Evolutionary conservation across 2,888 invertebrate species (phyloP).

Genomic region (Melanophora roralis): DNA sequence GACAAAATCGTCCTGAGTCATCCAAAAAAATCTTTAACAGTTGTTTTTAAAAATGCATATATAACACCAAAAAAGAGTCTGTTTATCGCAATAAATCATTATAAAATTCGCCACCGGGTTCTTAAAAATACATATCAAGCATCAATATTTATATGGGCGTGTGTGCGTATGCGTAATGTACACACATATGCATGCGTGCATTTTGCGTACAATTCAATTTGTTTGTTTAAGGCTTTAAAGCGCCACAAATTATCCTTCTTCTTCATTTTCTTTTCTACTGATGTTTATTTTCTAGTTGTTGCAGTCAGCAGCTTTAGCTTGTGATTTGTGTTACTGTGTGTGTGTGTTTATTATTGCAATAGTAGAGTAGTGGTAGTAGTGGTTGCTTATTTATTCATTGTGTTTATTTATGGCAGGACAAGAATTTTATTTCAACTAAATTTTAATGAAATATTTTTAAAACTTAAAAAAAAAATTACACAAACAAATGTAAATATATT

Average conservation of each 20-base stretch:
- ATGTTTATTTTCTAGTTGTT: slow-evolving; percentile 40
- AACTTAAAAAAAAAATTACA: slow-evolving; percentile 23
- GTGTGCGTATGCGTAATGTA: not conserved
- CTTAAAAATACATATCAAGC: too few species aligned
- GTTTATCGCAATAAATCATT: too few species aligned
- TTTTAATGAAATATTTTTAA: slow-evolving; percentile 60
- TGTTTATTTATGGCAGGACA: slow-evolving; percentile 53
- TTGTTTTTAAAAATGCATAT: too few species aligned
- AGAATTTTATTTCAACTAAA: slow-evolving; percentile 59
- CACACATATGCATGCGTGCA: slow-evolving; percentile 49
- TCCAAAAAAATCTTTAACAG: too few species aligned
- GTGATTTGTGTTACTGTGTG: not conserved
- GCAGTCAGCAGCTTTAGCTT: slow-evolving; percentile 31
- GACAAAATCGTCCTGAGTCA: too few species aligned
- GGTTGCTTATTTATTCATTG: slow-evolving; percentile 44
- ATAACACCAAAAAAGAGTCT: too few species aligned
- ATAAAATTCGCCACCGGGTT: too few species aligned
- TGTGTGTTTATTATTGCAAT: slow-evolving; percentile 45
- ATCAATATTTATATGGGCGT: too few species aligned
- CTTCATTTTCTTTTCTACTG: slow-evolving; percentile 57
- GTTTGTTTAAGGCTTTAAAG: slow-evolving; percentile 63
- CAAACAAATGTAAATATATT: slow-evolving; percentile 29
- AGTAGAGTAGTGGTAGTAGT: slow-evolving; percentile 38
- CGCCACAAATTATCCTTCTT: slow-evolving; percentile 64
- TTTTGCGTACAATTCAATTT: slow-evolving; percentile 53